Percentiles rank a stretch among this genome's conserved stretches.
Conservation (phyloP, 2,888 invertebrate genomes). For the Drosophila monieri region DNA sequence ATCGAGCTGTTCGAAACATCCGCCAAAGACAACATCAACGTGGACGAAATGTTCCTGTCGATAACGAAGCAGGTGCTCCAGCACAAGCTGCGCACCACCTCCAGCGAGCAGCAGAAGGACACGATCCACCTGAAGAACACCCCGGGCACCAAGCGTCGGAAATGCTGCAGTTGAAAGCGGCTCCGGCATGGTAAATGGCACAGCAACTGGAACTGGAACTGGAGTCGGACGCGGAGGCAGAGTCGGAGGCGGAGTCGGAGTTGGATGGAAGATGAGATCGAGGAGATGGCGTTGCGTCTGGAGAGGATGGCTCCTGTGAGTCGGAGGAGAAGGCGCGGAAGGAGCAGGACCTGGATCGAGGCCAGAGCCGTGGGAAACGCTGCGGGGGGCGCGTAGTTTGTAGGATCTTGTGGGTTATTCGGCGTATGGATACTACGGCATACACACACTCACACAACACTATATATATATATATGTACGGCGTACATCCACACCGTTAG, state of each 20-base stretch:
- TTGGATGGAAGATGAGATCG: slow-evolving; percentile 6
- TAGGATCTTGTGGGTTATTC: slow-evolving; percentile 50
- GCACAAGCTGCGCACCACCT: slow-evolving; percentile 83
- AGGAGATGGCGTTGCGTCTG: slow-evolving; percentile 4
- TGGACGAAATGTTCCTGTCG: slow-evolving; percentile 96
- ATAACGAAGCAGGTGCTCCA: slow-evolving; percentile 86
- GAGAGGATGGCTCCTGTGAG: not conserved
- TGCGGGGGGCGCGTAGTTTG: slow-evolving; percentile 62
- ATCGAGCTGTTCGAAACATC: slow-evolving; percentile 99
- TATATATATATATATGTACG: slow-evolving; percentile 1
- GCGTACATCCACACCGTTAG: slow-evolving; percentile 16
- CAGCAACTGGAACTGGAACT: slow-evolving; percentile 21
- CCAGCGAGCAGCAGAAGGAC: slow-evolving; percentile 83
- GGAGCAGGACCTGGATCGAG: slow-evolving; percentile 24
- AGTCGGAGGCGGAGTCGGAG: not conserved
- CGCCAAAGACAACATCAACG: slow-evolving; percentile 99
- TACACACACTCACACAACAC: slow-evolving; percentile 33
- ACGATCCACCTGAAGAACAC: slow-evolving; percentile 79
- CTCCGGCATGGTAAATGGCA: slow-evolving; percentile 27
- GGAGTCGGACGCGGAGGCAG: slow-evolving; percentile 8
- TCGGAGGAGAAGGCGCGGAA: not conserved
- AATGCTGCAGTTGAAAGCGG: slow-evolving; percentile 83
- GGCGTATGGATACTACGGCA: slow-evolving; percentile 33
- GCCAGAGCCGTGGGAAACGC: slow-evolving; percentile 26
- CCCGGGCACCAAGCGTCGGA: slow-evolving; percentile 76